Evolutionary conservation across 2,888 invertebrate species (phyloP), one percentile per base, ranked within the genome.

Genomic region (Zelleria hepariella): DNA sequence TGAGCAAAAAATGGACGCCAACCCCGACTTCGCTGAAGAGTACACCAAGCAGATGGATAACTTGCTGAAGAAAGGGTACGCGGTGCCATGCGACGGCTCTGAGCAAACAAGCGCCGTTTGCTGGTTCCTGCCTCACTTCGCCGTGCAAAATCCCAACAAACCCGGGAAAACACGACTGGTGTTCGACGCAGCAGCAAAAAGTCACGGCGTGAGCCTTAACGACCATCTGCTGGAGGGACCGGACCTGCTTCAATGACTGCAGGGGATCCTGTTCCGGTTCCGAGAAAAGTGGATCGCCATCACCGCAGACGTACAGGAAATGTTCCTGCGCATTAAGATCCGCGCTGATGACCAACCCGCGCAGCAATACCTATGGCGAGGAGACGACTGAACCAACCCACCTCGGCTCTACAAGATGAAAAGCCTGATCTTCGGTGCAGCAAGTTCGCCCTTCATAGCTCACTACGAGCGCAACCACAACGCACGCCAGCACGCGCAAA

Each of bases 311-410:
- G 53, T 62, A 18, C 52, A 48, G 10, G 61, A 61, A 8, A 62
- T 62, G 62, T 62, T 62, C 57, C 57, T 48, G n/a, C 60, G 52
- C 25, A 27, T 62, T 15, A 27, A 51, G 10, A 58, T 62, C 10
- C 10, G 42, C 27, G 20, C 27, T 0, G 20, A 55, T 2, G 59
- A 61, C 10, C 58, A 47, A 7, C 42, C 58, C 10, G 47, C 56
- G 1, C 53, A 26, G 15, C 32, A 59, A 7, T 61, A 59, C 55
- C 25, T 61, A n/a, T 59, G 58, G 59, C 20, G 57, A 7, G 51
- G 58, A 3, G 51, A 18, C 23, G 15, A 25, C 15, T 24, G 48
- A 25, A 20, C 20, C 6, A 8, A 5, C 8, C 20, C 27, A 5
- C 48, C 49, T 10, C 2, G 10, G 5, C 21, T 20, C 26, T 51